Base-by-base conservation (phyloP, 2,113 vertebrate species). In the Suncus etruscus region DNA sequence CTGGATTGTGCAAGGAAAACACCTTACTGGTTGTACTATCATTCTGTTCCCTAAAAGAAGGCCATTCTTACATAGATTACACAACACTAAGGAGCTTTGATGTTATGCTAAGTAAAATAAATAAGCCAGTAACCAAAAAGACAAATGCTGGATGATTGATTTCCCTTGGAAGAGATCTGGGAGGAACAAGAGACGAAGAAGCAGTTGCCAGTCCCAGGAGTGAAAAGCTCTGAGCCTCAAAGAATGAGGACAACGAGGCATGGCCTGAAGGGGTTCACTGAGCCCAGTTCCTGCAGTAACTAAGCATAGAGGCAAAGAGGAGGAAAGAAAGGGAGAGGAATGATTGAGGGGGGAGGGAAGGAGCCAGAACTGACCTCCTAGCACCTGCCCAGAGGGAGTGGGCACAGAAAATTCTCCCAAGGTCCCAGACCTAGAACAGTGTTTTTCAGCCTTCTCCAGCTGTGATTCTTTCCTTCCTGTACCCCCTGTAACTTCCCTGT, bases 61-160 rank as follows among this genome's bases (percentile, higher is more conserved):
- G 18, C 54, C 12, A 58, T 47, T 58, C 4, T 89, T 32, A 77
- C 48, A 39, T 39, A 58, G 24, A 10, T 1, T 25, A 11, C 50
- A 86, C 70, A n/a, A 39, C 27, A 16, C 2, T n/a, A 8, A 47
- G 48, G 32, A 83, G 54, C 32, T 50, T 22, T 66, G 47, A 61
- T 45, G 74, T 77, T 47, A 47, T 16, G 32, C 73, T 74, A 74
- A 54, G 31, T 87, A 78, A 87, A 90, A 75, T 24, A 76, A 69
- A 27, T 24, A 39, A 86, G 65, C 29, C 16, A 50, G 39, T 54
- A 54, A 54, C 54, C 18, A 22, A 54, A 15, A 68, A 32, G 50
- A 63, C 16, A 29, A 22, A 48, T 16, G 39, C 47, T 22, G 27
- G 47, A 75, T 12, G 72, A 72, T 32, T 58, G 54, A 14, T 54